phyloP scores from a whole-genome alignment of 2,797 vertebrate species.

The Micromesistius poutassou region DNA sequence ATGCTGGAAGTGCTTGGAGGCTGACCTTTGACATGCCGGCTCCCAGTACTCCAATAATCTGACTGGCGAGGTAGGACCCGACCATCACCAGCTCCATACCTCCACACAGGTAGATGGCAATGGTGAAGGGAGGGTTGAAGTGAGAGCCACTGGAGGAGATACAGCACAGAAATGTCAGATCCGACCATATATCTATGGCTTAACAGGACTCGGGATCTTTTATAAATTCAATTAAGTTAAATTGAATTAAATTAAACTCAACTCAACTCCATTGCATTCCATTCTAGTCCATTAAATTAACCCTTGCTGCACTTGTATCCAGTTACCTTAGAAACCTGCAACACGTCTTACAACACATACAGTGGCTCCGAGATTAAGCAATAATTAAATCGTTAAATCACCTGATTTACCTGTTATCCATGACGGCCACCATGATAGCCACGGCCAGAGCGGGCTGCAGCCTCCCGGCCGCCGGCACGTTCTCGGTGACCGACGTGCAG shows the following conservation, averaged over 20 bases:
- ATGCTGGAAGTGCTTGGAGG: not conserved
- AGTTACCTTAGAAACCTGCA: too few relatives aligned
- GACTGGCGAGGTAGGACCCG: constrained; percentile 78
- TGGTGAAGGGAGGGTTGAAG: constrained; percentile 86
- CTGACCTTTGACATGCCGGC: constrained; percentile 85
- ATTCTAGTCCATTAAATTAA: too few relatives aligned
- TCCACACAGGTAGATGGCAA: constrained; percentile 78
- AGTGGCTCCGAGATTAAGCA: too few relatives aligned
- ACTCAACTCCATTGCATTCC: too few relatives aligned
- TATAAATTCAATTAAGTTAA: too few relatives aligned
- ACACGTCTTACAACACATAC: not conserved
- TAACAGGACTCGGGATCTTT: not conserved
- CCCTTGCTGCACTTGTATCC: not conserved
- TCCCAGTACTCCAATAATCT: constrained; percentile 82
- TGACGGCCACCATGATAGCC: constrained; percentile 68
- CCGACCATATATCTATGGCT: not conserved
- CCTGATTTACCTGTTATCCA: constrained; percentile 89
- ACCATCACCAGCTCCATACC: constrained; percentile 77
- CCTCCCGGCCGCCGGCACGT: constrained; percentile 54
- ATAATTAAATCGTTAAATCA: constrained; percentile 31
- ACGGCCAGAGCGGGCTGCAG: constrained; percentile 86
- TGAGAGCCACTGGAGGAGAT: constrained; percentile 77
- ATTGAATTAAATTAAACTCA: too few relatives aligned
- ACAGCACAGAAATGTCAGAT: not conserved
- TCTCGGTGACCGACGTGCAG: constrained; percentile 83